Base-by-base conservation (phyloP, 2,113 vertebrate species). In the Smithornis capensis region DNA sequence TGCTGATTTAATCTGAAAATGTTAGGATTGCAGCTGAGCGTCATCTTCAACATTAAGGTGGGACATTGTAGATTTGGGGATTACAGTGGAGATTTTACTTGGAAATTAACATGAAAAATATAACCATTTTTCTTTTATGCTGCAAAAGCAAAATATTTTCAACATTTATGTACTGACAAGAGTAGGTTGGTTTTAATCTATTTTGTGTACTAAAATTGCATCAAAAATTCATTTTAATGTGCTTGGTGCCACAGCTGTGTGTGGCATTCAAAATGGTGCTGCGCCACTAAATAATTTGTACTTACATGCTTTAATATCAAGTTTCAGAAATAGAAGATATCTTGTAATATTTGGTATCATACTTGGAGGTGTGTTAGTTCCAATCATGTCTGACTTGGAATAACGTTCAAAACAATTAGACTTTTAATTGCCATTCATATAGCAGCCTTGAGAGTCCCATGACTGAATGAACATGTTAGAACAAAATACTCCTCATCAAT, bases 271-370 rank as follows among this genome's bases (percentile, higher is more conserved):
- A 80, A 77, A 69, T 68, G 35, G 3, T 27, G 19, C n/a, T 76
- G 28, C 1, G 0, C 12, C 10, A 2, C 45, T 67, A 28, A 5
- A 5, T 62, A 81, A 37, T 89, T 78, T 81, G 0, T 50, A 52
- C 19, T 78, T 63, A 16, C 4, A 4, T 81, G 57, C 22, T 87
- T 82, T 64, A 19, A 28, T 73, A 53, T 70, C 33, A 69, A 76
- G 25, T 44, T 62, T 83, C n/a, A 19, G 13, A 74, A 87, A 62
- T 14, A 69, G 31, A 91, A 91, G 29, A 12, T 57, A 24, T 0
- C 9, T 62, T 84, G 12, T 49, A 78, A 37, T 14, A 23, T 7
- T 52, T 87, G 7, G 28, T 64, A 17, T 87, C 40, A 64, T 65
- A 57, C n/a, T 64, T 56, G 29, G 10, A 80, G 10, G 3, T 87